Conservation (phyloP, 1,140 invertebrate genomes). For the Kradibia gibbosae region DNA sequence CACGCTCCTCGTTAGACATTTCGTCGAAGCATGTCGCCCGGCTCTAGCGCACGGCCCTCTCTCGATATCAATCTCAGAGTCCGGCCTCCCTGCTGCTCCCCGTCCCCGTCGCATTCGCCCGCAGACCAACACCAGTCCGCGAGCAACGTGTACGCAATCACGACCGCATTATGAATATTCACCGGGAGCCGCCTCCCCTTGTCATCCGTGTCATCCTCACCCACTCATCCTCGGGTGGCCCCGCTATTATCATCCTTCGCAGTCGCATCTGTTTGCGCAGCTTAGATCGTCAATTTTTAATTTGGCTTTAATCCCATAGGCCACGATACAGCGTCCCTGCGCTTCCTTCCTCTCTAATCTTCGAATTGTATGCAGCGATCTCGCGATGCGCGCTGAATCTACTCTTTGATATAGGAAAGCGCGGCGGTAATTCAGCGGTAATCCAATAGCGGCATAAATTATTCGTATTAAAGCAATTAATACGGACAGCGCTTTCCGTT, state of each 20-base stretch:
- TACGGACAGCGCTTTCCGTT: background rate
- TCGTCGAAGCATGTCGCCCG: conserved; percentile 57
- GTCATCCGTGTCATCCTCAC: too few relatives aligned
- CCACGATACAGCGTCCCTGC: too few relatives aligned
- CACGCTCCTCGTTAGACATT: conserved; percentile 61
- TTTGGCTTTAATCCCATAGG: background rate
- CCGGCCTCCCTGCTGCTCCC: background rate
- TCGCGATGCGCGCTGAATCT: too few relatives aligned
- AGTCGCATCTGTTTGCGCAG: too few relatives aligned
- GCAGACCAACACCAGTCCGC: too few relatives aligned
- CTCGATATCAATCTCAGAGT: conserved; percentile 53
- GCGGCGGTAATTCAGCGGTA: background rate
- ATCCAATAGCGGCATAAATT: background rate
- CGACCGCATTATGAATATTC: background rate
- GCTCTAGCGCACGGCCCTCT: conserved; percentile 25
- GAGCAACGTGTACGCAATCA: background rate
- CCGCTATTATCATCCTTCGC: background rate
- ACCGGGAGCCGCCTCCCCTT: background rate
- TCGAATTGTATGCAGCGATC: too few relatives aligned
- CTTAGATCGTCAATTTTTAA: background rate
- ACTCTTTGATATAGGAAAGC: too few relatives aligned
- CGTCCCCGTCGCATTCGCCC: too few relatives aligned
- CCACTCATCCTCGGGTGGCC: too few relatives aligned
- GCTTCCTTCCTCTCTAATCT: too few relatives aligned
- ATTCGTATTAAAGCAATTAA: background rate